These are phyloP conservation scores for Endomychus coccineus DNA, from an alignment of 2,888 invertebrate species.

Conservation along the genomic window DNA sequence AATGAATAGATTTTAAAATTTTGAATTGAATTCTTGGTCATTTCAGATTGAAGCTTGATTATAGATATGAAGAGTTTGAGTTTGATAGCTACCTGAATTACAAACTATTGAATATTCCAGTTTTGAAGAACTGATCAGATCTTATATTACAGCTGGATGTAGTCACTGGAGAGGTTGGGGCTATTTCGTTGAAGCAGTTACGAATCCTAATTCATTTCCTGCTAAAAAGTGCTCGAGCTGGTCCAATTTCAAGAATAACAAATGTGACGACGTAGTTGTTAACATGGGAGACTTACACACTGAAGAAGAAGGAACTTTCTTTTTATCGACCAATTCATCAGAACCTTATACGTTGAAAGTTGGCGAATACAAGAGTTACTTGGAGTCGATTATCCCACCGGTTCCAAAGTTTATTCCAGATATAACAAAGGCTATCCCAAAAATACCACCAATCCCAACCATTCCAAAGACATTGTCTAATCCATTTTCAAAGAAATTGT, in stretches of 20 bases:
- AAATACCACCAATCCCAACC: too few species aligned
- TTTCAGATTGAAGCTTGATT: too few species aligned
- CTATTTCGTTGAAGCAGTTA: background rate
- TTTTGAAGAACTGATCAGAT: background rate
- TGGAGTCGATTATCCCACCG: too few species aligned
- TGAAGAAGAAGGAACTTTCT: slow-evolving; percentile 1
- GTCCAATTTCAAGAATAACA: background rate
- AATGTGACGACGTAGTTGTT: background rate
- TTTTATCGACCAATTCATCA: background rate
- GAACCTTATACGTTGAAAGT: background rate
- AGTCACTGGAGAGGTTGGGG: slow-evolving; percentile 1
- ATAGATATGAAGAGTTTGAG: too few species aligned
- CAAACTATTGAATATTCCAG: too few species aligned
- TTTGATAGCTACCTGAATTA: too few species aligned
- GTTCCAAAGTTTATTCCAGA: too few species aligned
- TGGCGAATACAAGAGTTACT: background rate
- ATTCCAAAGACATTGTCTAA: too few species aligned
- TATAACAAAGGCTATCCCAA: too few species aligned
- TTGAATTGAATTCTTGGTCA: too few species aligned
- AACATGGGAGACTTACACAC: background rate
- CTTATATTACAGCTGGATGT: background rate
- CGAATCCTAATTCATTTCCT: background rate
- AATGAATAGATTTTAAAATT: too few species aligned
- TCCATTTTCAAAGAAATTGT: too few species aligned
- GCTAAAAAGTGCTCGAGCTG: background rate